Conservation (phyloP, 2,888 invertebrate genomes). For the Lagria hirta region DNA sequence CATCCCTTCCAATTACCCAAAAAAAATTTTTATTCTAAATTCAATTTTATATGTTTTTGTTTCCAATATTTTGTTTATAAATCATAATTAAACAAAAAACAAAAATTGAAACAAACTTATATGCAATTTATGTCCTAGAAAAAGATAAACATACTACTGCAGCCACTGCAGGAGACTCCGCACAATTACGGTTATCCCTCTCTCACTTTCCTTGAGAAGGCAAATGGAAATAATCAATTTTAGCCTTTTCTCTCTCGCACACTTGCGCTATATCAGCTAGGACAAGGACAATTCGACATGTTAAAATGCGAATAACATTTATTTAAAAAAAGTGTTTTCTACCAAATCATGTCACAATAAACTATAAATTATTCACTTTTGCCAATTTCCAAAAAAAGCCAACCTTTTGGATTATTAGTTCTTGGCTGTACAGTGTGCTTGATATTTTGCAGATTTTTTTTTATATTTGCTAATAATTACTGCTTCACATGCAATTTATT, state of each 20-base stretch:
- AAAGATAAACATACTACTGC: constrained; percentile 22
- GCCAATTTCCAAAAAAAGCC: constrained; percentile 10
- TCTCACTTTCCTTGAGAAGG: constrained; percentile 22
- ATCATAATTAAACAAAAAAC: constrained; percentile 19
- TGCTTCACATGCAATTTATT: too few species aligned
- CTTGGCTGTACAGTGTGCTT: constrained; percentile 16
- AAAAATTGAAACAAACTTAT: constrained; percentile 20
- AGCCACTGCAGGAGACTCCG: constrained; percentile 22
- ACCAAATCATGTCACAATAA: constrained; percentile 3
- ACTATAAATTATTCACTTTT: constrained; percentile 8
- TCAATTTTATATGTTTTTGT: too few species aligned
- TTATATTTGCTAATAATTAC: constrained; percentile 6
- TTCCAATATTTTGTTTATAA: too few species aligned
- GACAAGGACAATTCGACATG: constrained; percentile 21
- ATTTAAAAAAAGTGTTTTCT: constrained; percentile 7
- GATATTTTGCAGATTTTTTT: constrained; percentile 6
- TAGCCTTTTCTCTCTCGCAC: constrained; percentile 15
- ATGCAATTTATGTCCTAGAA: constrained; percentile 17
- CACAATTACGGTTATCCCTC: constrained; percentile 21
- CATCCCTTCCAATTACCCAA: too few species aligned
- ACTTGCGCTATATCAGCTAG: constrained; percentile 8
- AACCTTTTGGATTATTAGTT: constrained; percentile 18
- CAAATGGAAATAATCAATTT: constrained; percentile 24
- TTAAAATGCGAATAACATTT: constrained; percentile 10
- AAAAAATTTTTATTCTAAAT: too few species aligned